These are phyloP conservation scores for Chlorops oryzae DNA, from an alignment of 1,140 invertebrate species.

Conservation along the genomic window DNA sequence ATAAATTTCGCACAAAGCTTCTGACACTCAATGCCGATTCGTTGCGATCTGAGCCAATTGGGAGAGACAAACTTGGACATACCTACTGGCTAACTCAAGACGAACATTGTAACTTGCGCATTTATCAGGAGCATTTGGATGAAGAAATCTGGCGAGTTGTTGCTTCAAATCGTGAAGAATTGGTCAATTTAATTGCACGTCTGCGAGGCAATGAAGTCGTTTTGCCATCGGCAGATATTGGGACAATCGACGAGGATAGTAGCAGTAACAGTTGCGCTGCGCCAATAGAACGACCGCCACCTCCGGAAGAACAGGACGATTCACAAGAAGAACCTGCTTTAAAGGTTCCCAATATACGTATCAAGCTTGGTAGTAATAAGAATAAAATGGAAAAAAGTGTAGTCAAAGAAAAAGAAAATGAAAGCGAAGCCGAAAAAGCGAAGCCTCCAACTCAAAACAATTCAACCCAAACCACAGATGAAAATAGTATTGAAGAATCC, in stretches of 20 bases:
- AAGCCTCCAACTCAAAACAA: not conserved
- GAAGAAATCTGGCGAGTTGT: slow-evolving; percentile 93
- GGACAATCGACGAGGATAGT: slow-evolving; percentile 58
- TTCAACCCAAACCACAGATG: not conserved
- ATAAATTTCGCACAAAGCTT: slow-evolving; percentile 87
- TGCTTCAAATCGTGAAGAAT: slow-evolving; percentile 73
- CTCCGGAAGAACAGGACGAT: slow-evolving; percentile 35
- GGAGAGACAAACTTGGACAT: slow-evolving; percentile 81
- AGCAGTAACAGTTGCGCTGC: slow-evolving; percentile 49
- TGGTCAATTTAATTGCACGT: slow-evolving; percentile 66
- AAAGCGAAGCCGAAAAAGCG: not conserved
- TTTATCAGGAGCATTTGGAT: slow-evolving; percentile 92
- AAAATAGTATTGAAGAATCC: not conserved
- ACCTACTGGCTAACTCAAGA: slow-evolving; percentile 92
- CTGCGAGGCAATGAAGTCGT: slow-evolving; percentile 63
- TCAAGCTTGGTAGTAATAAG: slow-evolving; percentile 32
- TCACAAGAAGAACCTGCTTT: slow-evolving; percentile 19
- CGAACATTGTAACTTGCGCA: slow-evolving; percentile 76
- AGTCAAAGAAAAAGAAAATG: not conserved
- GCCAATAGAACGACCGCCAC: slow-evolving; percentile 39
- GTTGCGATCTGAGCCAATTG: slow-evolving; percentile 78
- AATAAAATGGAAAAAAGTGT: not conserved
- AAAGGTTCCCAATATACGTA: slow-evolving; percentile 39
- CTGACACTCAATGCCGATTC: slow-evolving; percentile 74
- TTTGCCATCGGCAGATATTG: slow-evolving; percentile 51